Conservation (phyloP, 2,888 invertebrate species). For the Ganaspis brasiliensis region DNA sequence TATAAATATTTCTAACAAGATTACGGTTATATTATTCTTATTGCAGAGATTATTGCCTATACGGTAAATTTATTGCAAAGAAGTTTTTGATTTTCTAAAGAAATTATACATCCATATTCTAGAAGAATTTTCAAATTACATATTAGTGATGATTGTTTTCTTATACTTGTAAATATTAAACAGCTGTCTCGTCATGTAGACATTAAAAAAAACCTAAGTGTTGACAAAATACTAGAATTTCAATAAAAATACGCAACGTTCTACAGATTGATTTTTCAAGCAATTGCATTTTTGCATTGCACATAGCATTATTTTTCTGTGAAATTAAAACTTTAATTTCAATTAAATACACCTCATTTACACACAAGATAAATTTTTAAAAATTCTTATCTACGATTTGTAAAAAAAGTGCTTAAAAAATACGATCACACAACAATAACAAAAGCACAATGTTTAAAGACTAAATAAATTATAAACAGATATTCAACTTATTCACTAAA, state of each 20-base stretch:
- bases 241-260: background rate
- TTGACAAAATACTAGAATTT: background rate
- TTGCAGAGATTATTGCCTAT: background rate
- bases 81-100: background rate
- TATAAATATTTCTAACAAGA: too few species aligned
- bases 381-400: background rate
- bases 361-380: background rate
- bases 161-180: too few species aligned
- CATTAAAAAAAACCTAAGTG: too few species aligned
- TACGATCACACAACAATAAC: slow-evolving; percentile 29
- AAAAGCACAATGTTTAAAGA: slow-evolving; percentile 35
- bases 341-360: background rate
- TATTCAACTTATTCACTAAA: slow-evolving; percentile 1
- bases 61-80: background rate
- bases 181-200: too few species aligned
- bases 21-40: background rate
- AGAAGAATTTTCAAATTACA: background rate
- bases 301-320: background rate
- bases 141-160: background rate
- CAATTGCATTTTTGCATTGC: slow-evolving; percentile 18
- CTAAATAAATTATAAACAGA: slow-evolving; percentile 1
- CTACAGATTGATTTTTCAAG: background rate
- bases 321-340: background rate
- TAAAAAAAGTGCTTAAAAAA: background rate
- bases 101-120: background rate